phyloP scores from a whole-genome alignment of 2,797 vertebrate species.

The Pempheris klunzingeri region DNA sequence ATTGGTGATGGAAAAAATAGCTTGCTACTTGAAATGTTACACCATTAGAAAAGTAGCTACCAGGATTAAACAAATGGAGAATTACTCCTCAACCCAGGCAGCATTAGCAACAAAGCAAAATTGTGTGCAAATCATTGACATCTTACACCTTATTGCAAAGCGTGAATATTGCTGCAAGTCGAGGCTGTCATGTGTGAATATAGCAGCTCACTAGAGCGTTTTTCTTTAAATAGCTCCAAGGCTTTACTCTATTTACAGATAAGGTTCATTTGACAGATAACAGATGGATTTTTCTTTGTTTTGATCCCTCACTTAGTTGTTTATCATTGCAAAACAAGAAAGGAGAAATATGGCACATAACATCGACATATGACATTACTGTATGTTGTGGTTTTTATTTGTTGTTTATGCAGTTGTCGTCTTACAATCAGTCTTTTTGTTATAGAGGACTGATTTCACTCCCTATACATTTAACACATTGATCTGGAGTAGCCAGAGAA shows the following conservation, averaged over 20 bases:
- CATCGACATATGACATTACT: not conserved
- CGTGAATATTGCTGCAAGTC: not conserved
- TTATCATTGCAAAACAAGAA: not conserved
- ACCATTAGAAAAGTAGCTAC: not conserved
- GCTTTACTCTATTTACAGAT: slow-evolving; percentile 1
- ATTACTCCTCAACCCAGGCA: not conserved
- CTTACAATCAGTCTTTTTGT: not conserved
- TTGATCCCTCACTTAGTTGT: not conserved
- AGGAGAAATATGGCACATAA: not conserved
- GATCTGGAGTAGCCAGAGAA: not conserved
- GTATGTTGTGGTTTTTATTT: not conserved
- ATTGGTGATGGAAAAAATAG: not conserved
- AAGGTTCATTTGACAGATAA: not conserved
- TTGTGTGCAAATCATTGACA: not conserved
- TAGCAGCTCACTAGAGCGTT: not conserved
- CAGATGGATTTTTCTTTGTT: slow-evolving; percentile 2
- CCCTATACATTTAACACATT: not conserved
- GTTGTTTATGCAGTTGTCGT: not conserved
- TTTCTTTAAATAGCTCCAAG: not conserved
- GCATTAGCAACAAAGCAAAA: not conserved
- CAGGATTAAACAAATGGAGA: not conserved
- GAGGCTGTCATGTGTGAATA: not conserved
- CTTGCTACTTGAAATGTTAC: not conserved
- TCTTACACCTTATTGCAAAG: not conserved
- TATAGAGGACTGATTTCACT: slow-evolving; percentile 2